Percentiles rank a stretch among this genome's conserved stretches.
phyloP scores from a whole-genome alignment of 2,888 invertebrate species.

The Busseola fusca region DNA sequence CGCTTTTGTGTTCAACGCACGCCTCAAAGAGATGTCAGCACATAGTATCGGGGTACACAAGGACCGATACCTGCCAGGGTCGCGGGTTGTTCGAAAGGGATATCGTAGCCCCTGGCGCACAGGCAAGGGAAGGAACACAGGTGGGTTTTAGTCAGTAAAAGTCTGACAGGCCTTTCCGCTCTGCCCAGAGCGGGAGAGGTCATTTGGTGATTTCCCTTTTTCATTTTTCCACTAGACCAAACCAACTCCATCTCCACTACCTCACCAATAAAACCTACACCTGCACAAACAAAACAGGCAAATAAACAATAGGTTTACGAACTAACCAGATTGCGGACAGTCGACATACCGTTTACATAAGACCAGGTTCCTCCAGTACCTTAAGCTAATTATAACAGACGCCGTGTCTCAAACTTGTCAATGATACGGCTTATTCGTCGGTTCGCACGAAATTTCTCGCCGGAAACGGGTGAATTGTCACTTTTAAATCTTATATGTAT shows the following conservation, averaged over 20 bases:
- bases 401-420: slow-evolving; percentile 46
- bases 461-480: neutral
- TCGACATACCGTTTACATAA: slow-evolving; percentile 51
- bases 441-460: neutral
- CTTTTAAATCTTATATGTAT: too few species aligned
- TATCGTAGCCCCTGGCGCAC: too few species aligned
- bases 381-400: slow-evolving; percentile 58
- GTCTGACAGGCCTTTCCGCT: too few species aligned
- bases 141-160: too few species aligned
- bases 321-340: slow-evolving; percentile 54
- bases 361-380: slow-evolving; percentile 43
- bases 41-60: too few species aligned
- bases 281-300: neutral
- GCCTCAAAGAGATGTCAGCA: too few species aligned
- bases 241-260: neutral
- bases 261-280: neutral
- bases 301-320: slow-evolving; percentile 30
- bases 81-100: too few species aligned
- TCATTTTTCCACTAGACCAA: neutral
- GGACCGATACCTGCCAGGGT: too few species aligned
- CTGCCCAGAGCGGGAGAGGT: too few species aligned
- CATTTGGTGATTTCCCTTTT: too few species aligned
- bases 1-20: too few species aligned
- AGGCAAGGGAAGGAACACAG: too few species aligned
- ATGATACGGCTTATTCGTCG: neutral